These are phyloP conservation scores for Caradrina clavipalpis DNA, from an alignment of 2,888 invertebrate species.

Conservation along the genomic window DNA sequence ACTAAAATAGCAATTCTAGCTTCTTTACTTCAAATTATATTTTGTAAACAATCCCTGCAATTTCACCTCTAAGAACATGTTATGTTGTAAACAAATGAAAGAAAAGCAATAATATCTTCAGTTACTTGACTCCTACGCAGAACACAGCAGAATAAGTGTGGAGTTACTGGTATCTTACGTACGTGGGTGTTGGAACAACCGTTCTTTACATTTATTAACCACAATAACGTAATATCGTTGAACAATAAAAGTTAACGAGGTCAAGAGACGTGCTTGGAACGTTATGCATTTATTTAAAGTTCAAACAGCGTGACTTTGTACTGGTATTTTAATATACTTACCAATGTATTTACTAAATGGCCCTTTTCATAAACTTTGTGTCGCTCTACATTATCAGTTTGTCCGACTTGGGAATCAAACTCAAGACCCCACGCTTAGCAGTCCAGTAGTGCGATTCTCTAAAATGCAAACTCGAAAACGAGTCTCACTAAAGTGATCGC, in stretches of 20 bases:
- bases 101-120: slow-evolving; percentile 12
- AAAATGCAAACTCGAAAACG: too few species aligned
- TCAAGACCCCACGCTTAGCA: not conserved
- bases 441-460: too few species aligned
- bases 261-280: not conserved
- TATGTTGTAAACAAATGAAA: slow-evolving; percentile 19
- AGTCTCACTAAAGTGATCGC: too few species aligned
- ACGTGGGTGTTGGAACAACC: slow-evolving; percentile 24
- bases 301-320: too few species aligned
- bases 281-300: not conserved
- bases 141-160: not conserved
- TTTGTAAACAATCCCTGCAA: slow-evolving; percentile 10
- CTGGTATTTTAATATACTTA: not conserved
- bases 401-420: too few species aligned
- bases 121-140: slow-evolving; percentile 26
- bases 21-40: not conserved
- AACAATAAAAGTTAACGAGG: slow-evolving; percentile 22
- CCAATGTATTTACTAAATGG: not conserved
- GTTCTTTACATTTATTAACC: slow-evolving; percentile 20
- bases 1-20: not conserved
- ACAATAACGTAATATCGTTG: slow-evolving; percentile 11
- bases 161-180: slow-evolving; percentile 1
- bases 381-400: too few species aligned
- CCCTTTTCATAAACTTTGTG: too few species aligned
- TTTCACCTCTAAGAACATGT: slow-evolving; percentile 1